Percentiles rank a stretch among this genome's conserved stretches.
Evolutionary conservation across 2,113 vertebrate genomes (phyloP).

Genomic region (Myrmecophaga tridactyla): DNA sequence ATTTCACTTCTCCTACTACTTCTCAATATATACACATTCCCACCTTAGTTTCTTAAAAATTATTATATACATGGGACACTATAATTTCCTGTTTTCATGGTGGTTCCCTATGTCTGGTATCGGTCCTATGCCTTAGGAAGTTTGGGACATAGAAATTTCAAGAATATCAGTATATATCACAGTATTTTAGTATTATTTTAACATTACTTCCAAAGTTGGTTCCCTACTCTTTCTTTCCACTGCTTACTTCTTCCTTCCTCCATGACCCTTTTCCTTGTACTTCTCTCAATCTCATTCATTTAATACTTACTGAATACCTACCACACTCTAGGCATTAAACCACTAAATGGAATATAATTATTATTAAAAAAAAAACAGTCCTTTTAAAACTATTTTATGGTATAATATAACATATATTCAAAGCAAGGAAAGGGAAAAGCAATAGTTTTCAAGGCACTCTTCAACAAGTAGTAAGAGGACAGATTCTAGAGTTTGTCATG

Average conservation of each 20-base stretch:
- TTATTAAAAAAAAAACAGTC: neutral
- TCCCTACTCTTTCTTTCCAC: neutral
- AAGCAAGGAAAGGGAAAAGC: too few relatives aligned
- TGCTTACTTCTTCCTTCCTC: neutral
- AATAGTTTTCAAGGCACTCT: too few relatives aligned
- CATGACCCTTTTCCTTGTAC: neutral
- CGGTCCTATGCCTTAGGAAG: neutral
- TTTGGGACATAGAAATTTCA: neutral
- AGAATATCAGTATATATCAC: neutral
- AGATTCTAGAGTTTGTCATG: too few relatives aligned
- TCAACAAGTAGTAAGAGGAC: too few relatives aligned
- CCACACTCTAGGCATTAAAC: neutral
- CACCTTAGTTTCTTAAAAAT: neutral
- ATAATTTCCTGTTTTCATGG: neutral
- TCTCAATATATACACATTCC: neutral
- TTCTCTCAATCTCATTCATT: neutral
- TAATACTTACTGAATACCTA: slow-evolving; percentile 14
- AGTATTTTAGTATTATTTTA: neutral
- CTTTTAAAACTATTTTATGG: too few relatives aligned
- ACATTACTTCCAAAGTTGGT: neutral
- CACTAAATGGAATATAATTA: neutral
- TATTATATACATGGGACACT: neutral
- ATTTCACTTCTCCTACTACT: neutral
- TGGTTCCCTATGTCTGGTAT: neutral
- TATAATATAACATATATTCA: too few relatives aligned